Conservation (phyloP, 2,888 invertebrate species). For the Orgyia antiqua region DNA sequence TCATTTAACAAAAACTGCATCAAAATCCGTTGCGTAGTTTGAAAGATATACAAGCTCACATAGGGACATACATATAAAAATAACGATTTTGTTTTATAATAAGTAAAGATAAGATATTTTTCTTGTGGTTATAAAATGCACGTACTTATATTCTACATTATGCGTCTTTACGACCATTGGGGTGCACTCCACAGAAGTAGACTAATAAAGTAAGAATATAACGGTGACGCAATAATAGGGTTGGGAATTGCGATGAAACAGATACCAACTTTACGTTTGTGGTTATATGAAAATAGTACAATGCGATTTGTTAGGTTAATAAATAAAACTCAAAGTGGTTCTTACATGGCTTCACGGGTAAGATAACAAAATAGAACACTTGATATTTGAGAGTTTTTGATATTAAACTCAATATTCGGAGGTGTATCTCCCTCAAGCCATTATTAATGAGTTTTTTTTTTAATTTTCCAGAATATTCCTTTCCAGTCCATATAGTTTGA, state of each 20-base stretch:
- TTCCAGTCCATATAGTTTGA: no score
- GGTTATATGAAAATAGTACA: slow-evolving; percentile 30
- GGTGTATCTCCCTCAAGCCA: no score
- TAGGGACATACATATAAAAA: no score
- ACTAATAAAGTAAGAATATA: slow-evolving; percentile 50
- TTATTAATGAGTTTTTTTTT: no score
- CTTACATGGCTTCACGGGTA: slow-evolving; percentile 35
- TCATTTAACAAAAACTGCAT: no score
- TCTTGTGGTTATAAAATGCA: slow-evolving; percentile 61
- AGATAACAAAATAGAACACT: no score
- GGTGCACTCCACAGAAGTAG: slow-evolving; percentile 53
- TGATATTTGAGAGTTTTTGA: no score
- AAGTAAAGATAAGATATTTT: slow-evolving; percentile 67
- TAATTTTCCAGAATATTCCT: no score
- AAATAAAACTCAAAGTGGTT: slow-evolving; percentile 31
- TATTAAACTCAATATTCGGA: no score
- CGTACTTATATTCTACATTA: slow-evolving; percentile 68
- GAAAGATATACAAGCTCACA: no score
- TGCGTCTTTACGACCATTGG: slow-evolving; percentile 54
- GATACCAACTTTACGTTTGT: slow-evolving; percentile 43
- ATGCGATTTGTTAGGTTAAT: slow-evolving; percentile 32
- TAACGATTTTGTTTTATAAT: no score
- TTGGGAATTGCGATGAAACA: slow-evolving; percentile 37
- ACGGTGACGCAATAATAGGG: slow-evolving; percentile 37
- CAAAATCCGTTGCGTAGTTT: no score